phyloP scores from a whole-genome alignment of 2,113 vertebrate species.

The Cettia cetti region DNA sequence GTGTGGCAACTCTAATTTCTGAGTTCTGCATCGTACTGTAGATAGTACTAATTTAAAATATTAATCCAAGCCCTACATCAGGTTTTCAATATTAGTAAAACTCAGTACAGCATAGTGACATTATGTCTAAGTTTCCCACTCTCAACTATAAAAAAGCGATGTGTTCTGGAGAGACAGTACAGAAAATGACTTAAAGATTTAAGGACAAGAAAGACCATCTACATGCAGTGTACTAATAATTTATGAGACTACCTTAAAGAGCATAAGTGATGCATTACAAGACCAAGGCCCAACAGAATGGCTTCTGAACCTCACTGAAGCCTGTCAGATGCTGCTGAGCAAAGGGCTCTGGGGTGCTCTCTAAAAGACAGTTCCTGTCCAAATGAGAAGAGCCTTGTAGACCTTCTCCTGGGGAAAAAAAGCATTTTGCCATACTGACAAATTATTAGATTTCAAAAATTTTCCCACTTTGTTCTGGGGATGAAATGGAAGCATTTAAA shows the following conservation, averaged over 20 bases:
- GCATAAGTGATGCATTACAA: neutral
- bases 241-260: neutral
- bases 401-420: neutral
- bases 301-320: neutral
- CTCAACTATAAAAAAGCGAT: accelerated
- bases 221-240: neutral
- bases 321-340: neutral
- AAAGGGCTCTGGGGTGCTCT: neutral
- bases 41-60: neutral
- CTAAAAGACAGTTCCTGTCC: neutral
- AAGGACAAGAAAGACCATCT: neutral
- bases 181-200: neutral
- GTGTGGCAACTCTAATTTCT: neutral
- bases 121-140: neutral
- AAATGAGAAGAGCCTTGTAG: neutral
- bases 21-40: neutral
- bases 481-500: neutral
- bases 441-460: neutral
- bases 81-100: neutral
- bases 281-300: neutral
- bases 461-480: neutral
- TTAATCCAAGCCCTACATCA: neutral
- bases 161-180: neutral
- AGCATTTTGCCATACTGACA: neutral
- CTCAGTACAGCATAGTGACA: neutral